Evolutionary conservation across 2,113 vertebrate species (phyloP).

Genomic region (Etia nguti): DNA sequence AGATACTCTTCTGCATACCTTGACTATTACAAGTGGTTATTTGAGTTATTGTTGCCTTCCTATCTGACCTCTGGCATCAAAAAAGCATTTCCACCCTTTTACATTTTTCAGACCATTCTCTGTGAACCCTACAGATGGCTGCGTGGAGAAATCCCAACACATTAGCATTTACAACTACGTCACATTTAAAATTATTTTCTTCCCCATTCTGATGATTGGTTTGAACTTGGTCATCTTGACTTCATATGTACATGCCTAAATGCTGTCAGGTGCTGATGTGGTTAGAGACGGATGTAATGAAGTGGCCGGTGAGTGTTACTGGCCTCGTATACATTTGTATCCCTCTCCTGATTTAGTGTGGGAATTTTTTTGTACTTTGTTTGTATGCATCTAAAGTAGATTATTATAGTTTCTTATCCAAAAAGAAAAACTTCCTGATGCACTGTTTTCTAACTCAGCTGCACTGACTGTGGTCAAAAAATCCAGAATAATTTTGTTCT

Average conservation of each 20-base stretch:
- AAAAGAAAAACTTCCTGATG: background rate
- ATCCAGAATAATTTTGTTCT: rapidly evolving
- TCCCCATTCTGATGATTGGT: background rate
- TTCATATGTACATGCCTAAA: background rate
- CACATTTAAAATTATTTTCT: background rate
- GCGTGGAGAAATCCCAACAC: background rate
- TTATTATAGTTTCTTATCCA: rapidly evolving
- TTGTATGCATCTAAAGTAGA: background rate
- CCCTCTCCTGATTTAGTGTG: background rate
- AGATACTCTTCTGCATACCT: background rate
- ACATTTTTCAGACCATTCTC: rapidly evolving
- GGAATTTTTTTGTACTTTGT: background rate
- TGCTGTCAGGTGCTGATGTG: background rate
- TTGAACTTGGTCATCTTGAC: background rate
- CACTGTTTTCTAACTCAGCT: rapidly evolving
- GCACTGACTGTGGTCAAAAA: background rate
- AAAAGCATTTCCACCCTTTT: background rate
- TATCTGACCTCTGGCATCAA: background rate
- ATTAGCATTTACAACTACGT: background rate
- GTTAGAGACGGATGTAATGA: background rate
- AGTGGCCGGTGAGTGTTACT: background rate
- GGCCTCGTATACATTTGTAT: background rate
- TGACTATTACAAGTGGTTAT: background rate
- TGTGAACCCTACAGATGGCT: rapidly evolving
- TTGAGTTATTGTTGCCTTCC: background rate